Percentiles rank a stretch among this genome's conserved stretches.
Evolutionary conservation across 2,888 invertebrate genomes (phyloP).

Genomic region (Dasypolia templi): DNA sequence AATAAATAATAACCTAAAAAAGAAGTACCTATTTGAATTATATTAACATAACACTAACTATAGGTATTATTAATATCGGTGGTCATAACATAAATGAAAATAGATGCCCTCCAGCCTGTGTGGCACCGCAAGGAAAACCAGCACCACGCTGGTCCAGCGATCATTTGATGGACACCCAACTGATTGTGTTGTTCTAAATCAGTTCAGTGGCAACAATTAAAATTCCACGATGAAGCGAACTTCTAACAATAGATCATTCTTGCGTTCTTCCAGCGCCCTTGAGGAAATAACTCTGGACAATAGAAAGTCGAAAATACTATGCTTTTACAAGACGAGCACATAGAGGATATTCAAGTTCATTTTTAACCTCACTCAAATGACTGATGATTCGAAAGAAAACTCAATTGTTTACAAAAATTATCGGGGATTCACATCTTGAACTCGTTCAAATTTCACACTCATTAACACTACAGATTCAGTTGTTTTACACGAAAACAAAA

Average conservation of each 20-base stretch:
- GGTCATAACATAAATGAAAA: slow-evolving; percentile 28
- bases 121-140: slow-evolving; percentile 51
- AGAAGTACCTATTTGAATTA: background rate
- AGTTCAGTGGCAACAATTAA: slow-evolving; percentile 35
- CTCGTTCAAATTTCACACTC: slow-evolving; percentile 2
- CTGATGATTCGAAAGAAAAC: background rate
- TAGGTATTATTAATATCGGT: background rate
- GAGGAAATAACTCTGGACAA: slow-evolving; percentile 6
- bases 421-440: background rate
- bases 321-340: background rate
- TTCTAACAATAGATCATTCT: slow-evolving; percentile 36
- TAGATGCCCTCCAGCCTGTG: slow-evolving; percentile 45
- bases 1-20: no score
- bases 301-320: background rate
- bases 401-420: background rate
- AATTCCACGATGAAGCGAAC: slow-evolving; percentile 37
- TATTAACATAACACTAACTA: background rate
- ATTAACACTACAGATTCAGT: background rate
- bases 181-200: slow-evolving; percentile 44
- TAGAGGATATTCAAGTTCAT: background rate
- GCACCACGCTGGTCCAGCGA: slow-evolving; percentile 49
- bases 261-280: slow-evolving; percentile 28
- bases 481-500: background rate
- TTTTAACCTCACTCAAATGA: background rate
- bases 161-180: slow-evolving; percentile 48